Evolutionary conservation across 2,888 invertebrate genomes (phyloP).

Genomic region (Conomelus anceps): DNA sequence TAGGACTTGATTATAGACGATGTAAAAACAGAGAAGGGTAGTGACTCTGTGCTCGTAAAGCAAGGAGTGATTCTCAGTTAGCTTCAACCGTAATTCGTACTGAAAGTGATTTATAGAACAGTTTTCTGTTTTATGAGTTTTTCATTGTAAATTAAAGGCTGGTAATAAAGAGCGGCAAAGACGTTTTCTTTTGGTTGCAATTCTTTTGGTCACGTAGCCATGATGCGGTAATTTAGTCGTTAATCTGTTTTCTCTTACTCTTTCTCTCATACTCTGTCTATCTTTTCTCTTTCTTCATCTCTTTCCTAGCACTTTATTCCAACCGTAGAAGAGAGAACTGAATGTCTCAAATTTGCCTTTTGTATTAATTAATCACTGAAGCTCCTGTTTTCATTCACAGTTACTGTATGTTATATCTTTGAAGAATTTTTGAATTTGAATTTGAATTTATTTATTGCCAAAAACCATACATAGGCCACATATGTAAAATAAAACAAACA

Average conservation of each 20-base stretch:
- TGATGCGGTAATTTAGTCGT: background rate
- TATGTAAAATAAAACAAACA: too few species aligned
- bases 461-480: too few species aligned
- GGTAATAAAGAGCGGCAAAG: background rate
- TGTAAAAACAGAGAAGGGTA: background rate
- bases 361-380: background rate
- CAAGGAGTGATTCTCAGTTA: background rate
- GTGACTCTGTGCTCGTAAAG: background rate
- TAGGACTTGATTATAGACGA: background rate
- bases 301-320: background rate
- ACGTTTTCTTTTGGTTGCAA: background rate
- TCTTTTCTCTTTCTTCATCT: background rate
- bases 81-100: background rate
- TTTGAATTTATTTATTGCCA: too few species aligned
- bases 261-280: background rate
- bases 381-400: too few species aligned
- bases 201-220: background rate
- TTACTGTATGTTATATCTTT: too few species aligned
- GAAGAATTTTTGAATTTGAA: too few species aligned
- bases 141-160: background rate
- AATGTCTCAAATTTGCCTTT: too few species aligned
- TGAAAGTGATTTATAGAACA: background rate
- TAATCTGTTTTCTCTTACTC: background rate
- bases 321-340: too few species aligned
- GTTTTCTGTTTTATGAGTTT: background rate